Conservation (phyloP, 35 echinoderm and acorn worm species). For the Ophiothrix spiculata region DNA sequence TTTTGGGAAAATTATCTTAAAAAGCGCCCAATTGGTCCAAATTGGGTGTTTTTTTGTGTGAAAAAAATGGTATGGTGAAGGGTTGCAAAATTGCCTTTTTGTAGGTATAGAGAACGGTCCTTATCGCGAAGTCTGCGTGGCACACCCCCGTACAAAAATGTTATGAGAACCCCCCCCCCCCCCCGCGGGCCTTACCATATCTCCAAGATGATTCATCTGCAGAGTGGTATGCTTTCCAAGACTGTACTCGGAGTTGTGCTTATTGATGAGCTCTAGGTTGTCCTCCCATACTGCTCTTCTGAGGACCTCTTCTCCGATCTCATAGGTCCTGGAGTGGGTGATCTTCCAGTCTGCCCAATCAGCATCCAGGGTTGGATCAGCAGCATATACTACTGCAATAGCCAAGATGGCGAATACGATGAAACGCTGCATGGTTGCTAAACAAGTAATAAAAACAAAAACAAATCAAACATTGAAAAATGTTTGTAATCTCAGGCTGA, state of each 20-base stretch:
- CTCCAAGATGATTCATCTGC: constrained; percentile 79
- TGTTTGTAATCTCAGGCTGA: too few relatives aligned
- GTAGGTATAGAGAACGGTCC: too few relatives aligned
- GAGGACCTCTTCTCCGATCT: constrained; percentile 44
- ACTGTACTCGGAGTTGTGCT: constrained; percentile 64
- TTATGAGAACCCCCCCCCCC: too few relatives aligned
- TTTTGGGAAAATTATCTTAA: too few relatives aligned
- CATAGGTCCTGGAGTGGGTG: constrained; percentile 47
- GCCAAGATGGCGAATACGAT: constrained; percentile 18
- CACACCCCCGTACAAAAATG: too few relatives aligned
- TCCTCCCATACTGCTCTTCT: constrained; percentile 80
- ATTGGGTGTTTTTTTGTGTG: too few relatives aligned
- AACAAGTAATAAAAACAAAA: too few relatives aligned
- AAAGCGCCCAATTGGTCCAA: too few relatives aligned
- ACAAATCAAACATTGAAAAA: too few relatives aligned
- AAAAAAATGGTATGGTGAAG: too few relatives aligned
- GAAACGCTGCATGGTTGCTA: constrained; percentile 27
- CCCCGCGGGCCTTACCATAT: constrained; percentile 94
- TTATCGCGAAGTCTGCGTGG: too few relatives aligned
- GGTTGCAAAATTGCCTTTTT: too few relatives aligned
- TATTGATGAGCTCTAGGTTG: constrained; percentile 60
- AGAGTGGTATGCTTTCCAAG: constrained; percentile 58
- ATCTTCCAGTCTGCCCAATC: constrained; percentile 71
- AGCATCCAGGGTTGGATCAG: constrained; percentile 25
- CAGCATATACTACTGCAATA: constrained; percentile 37